These are phyloP conservation scores for Coelopa frigida DNA, from an alignment of 1,140 invertebrate species.

Conservation along the genomic window DNA sequence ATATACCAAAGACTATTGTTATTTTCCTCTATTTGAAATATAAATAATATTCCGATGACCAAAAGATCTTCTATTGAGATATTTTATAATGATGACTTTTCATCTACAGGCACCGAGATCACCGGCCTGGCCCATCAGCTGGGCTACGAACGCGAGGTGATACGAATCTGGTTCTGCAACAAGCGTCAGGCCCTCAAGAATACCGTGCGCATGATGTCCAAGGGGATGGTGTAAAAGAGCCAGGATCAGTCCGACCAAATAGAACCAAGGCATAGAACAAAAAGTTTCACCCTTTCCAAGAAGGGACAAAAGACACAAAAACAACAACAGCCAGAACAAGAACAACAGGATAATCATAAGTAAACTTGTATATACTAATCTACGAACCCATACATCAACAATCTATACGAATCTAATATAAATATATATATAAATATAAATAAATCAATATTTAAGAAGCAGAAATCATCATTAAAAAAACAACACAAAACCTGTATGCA, in stretches of 20 bases:
- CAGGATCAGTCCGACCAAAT: background rate
- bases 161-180: conserved; percentile 99
- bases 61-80: background rate
- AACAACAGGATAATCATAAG: background rate
- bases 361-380: too few species aligned
- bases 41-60: too few species aligned
- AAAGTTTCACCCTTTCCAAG: too few species aligned
- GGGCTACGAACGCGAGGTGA: conserved; percentile 95
- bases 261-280: conserved; percentile 1
- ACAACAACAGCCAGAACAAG: too few species aligned
- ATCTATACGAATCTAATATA: too few species aligned
- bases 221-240: conserved; percentile 53
- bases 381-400: too few species aligned
- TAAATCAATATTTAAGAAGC: too few species aligned
- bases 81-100: conserved; percentile 7
- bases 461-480: background rate
- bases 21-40: too few species aligned
- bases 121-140: conserved; percentile 89
- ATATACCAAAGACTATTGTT: too few species aligned
- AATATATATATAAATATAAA: too few species aligned
- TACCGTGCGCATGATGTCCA: conserved; percentile 85
- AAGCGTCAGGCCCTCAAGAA: conserved; percentile 96
- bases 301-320: too few species aligned
- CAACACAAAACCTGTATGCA: background rate
- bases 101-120: conserved; percentile 79